These are phyloP conservation scores for Bujurquina vittata DNA, from an alignment of 2,113 vertebrate genomes.

Conservation along the genomic window DNA sequence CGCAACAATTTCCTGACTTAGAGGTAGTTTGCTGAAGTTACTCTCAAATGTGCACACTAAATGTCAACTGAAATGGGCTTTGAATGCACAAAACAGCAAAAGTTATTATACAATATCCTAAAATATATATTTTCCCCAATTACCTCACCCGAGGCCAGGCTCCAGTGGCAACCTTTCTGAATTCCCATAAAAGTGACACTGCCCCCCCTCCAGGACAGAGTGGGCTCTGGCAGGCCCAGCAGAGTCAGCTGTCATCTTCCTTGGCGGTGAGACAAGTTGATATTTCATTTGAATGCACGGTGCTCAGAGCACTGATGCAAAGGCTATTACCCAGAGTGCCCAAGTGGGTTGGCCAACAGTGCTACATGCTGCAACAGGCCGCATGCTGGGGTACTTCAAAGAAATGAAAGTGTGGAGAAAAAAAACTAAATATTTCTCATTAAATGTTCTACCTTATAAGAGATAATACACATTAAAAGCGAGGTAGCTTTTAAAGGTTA, in stretches of 20 bases:
- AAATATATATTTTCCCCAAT: slow-evolving; percentile 51
- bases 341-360: slow-evolving; percentile 55
- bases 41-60: slow-evolving; percentile 9
- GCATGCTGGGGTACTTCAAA: slow-evolving; percentile 62
- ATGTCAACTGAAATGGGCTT: slow-evolving; percentile 24
- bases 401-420: slow-evolving; percentile 66
- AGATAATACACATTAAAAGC: slow-evolving; percentile 34
- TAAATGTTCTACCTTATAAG: slow-evolving; percentile 38
- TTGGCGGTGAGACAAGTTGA: slow-evolving; percentile 77
- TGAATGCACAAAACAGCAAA: slow-evolving; percentile 22
- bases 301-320: slow-evolving; percentile 68
- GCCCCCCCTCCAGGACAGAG: slow-evolving; percentile 19
- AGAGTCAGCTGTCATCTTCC: slow-evolving; percentile 68
- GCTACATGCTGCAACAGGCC: slow-evolving; percentile 31
- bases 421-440: slow-evolving; percentile 56
- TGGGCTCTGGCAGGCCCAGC: slow-evolving; percentile 60
- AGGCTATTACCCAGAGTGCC: slow-evolving; percentile 80
- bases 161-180: slow-evolving; percentile 53
- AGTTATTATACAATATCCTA: slow-evolving; percentile 12
- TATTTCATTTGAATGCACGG: slow-evolving; percentile 79
- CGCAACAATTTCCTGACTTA: slow-evolving; percentile 9
- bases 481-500: slow-evolving; percentile 37
- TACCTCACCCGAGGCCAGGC: slow-evolving; percentile 43
- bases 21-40: slow-evolving; percentile 10
- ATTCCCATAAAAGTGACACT: slow-evolving; percentile 53